Base-by-base conservation (phyloP, 2,888 invertebrate species). In the Tricholauxania praeusta region DNA sequence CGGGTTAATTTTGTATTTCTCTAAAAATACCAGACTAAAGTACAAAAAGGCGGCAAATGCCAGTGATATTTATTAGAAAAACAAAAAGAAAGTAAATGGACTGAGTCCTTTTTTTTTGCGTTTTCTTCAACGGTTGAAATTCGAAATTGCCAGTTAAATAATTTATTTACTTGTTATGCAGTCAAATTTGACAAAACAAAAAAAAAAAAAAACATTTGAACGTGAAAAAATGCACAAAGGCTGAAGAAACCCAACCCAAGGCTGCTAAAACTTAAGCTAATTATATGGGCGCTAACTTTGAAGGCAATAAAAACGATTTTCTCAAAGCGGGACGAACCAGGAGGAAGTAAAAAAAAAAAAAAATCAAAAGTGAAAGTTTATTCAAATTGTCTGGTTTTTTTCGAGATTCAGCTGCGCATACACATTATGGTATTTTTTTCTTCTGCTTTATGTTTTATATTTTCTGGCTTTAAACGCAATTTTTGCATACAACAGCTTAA, bases 351-450 rank as follows among this genome's bases (percentile, higher is more conserved):
- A 51, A 15, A 68, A 2, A 28, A 28, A 28, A 28, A 60, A 64
- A 51, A 15, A 68, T 57, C 68, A 28, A 60, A 60, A 69, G 68
- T 69, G 68, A 60, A 69, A 69, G 59, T 67, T 57, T 66, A 66
- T 66, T 66, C 52, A 62, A 39, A 15, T 62, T 15, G 60, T 28
- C 51, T 51, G 22, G 17, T 19, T 22, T 12, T 22, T 22, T 22
- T 7, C 1, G 64, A 15, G 19, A 4, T 12, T 51, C 49, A 17
- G 49, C 7, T 10, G 39, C 39, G 12, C 62, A 47, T 22, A 68
- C 57, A 60, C 69, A 70, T 60, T 59, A 62, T 8, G 52, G 62
- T 55, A 68, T 59, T 52, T 28, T 52, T 49, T 28, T 53, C 39
- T 39, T 12, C 55, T 55, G 32, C 17, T 53, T 22, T 49, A 5